Percentiles rank a stretch among this genome's conserved stretches.
Conservation (phyloP, 1,140 invertebrate genomes). For the Sweltsa coloradensis region DNA sequence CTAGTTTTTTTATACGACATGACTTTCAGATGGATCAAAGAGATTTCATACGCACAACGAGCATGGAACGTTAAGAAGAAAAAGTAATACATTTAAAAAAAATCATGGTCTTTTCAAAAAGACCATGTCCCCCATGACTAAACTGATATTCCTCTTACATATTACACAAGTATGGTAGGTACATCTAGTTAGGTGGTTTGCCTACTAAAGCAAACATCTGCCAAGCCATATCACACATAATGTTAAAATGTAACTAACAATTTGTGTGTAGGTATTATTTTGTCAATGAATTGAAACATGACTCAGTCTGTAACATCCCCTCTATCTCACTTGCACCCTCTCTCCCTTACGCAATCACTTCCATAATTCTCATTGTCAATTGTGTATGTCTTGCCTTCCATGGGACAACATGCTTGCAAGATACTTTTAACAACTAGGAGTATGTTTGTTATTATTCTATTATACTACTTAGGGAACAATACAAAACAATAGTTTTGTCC, state of each 20-base stretch:
- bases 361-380: not conserved
- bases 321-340: constrained; percentile 11
- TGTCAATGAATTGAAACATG: constrained; percentile 11
- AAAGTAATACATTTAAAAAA: too few relatives aligned
- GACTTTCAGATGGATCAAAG: too few relatives aligned
- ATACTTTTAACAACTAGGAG: constrained; percentile 5
- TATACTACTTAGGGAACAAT: constrained; percentile 14
- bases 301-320: constrained; percentile 16
- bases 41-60: too few relatives aligned
- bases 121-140: too few relatives aligned
- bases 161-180: too few relatives aligned
- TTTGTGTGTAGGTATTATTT: not conserved
- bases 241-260: not conserved
- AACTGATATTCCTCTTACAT: too few relatives aligned
- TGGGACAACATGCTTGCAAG: not conserved
- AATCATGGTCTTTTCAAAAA: too few relatives aligned
- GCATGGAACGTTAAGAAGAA: too few relatives aligned
- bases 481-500: constrained; percentile 16
- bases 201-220: too few relatives aligned
- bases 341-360: constrained; percentile 6
- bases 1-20: too few relatives aligned
- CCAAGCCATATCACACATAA: constrained; percentile 9
- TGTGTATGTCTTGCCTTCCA: not conserved
- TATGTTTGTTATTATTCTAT: constrained; percentile 4
- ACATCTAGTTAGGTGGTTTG: too few relatives aligned